A percentile compares a stretch with the other conserved stretches of the same genome.
Conservation (phyloP, 2,797 vertebrate species). For the Erpetoichthys calabaricus region DNA sequence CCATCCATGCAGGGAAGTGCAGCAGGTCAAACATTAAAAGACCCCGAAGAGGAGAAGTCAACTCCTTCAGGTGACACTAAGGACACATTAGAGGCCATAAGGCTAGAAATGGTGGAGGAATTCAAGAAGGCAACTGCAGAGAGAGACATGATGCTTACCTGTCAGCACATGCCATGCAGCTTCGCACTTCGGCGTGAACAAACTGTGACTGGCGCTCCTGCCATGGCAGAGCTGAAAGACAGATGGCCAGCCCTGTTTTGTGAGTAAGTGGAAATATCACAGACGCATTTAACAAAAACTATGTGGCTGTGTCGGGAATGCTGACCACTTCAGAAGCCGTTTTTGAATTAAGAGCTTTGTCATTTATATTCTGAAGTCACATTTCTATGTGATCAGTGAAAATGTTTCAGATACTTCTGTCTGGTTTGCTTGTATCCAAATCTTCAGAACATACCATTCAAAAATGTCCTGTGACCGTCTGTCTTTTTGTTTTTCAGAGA, state of each 20-base stretch:
- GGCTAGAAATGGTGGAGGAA: background rate
- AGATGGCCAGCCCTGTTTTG: constrained; percentile 20
- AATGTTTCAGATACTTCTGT: too few species aligned
- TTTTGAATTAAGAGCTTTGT: too few species aligned
- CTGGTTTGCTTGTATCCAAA: too few species aligned
- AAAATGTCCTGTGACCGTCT: too few species aligned
- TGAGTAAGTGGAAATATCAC: constrained; percentile 10
- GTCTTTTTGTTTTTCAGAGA: too few species aligned
- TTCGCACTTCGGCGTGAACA: constrained; percentile 16
- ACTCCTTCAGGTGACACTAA: constrained; percentile 11
- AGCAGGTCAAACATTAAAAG: constrained; percentile 11
- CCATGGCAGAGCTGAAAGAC: constrained; percentile 9
- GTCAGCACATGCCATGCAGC: constrained; percentile 17
- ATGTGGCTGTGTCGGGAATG: too few species aligned
- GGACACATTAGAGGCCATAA: constrained; percentile 10
- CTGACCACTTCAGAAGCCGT: too few species aligned
- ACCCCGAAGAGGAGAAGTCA: constrained; percentile 12
- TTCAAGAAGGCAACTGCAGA: background rate
- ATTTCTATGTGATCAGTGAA: too few species aligned
- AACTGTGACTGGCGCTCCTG: constrained; percentile 9
- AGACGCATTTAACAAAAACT: too few species aligned
- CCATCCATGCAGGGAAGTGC: constrained; percentile 11
- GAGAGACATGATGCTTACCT: background rate
- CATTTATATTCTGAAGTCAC: too few species aligned
- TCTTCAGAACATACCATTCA: too few species aligned